A percentile compares a stretch with the other conserved stretches of the same genome.
Conservation (phyloP, 2,888 invertebrate species). For the Melinaea marsaeus region DNA sequence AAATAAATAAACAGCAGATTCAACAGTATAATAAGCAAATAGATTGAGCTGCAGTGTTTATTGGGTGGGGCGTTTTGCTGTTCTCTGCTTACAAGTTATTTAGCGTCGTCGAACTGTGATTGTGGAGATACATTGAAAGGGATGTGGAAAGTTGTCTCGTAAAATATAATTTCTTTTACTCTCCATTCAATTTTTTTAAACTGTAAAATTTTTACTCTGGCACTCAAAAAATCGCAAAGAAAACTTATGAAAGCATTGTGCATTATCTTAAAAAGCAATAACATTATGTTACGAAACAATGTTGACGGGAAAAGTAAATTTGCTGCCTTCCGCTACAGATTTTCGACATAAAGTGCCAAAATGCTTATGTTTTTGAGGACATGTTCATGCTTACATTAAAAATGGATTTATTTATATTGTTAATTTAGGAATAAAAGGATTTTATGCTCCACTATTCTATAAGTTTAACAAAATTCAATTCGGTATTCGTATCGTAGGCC, state of each 20-base stretch:
- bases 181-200: conserved; percentile 14
- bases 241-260: conserved; percentile 18
- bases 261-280: conserved; percentile 38
- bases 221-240: conserved; percentile 11
- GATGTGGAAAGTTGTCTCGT: conserved; percentile 18
- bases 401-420: not conserved
- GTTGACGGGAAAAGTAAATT: conserved; percentile 61
- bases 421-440: not conserved
- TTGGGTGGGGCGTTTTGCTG: conserved; percentile 20
- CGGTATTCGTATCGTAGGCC: no score
- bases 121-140: conserved; percentile 11
- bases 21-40: conserved; percentile 10
- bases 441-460: not conserved
- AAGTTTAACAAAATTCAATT: not conserved
- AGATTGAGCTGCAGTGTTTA: conserved; percentile 27
- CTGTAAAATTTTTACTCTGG: no score
- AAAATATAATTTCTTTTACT: conserved; percentile 6
- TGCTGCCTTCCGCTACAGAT: conserved; percentile 26
- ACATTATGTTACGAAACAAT: conserved; percentile 34
- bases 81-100: conserved; percentile 27
- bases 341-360: conserved; percentile 3
- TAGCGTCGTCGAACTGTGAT: conserved; percentile 33
- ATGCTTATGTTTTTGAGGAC: conserved; percentile 2
- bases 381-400: conserved; percentile 5
- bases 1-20: conserved; percentile 3